phyloP scores from a whole-genome alignment of 2,797 vertebrate species.

The Enteromius argenteus region DNA sequence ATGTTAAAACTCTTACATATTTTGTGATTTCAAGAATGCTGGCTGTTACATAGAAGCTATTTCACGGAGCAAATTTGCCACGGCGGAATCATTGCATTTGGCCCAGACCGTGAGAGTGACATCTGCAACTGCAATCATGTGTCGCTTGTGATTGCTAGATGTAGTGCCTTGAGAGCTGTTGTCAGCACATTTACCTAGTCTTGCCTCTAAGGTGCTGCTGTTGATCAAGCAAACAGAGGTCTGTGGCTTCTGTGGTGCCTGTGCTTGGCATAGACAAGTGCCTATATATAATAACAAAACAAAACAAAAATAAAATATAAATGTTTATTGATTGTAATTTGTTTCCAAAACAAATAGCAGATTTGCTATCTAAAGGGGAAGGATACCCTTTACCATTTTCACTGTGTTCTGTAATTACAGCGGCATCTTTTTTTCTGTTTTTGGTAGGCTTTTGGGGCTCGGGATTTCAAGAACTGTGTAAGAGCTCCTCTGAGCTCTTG shows the following conservation, averaged over 20 bases:
- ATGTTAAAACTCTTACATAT: slow-evolving; percentile 63
- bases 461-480: background rate
- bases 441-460: background rate
- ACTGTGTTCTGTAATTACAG: slow-evolving; percentile 55
- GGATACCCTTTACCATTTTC: slow-evolving; percentile 51
- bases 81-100: slow-evolving; percentile 50
- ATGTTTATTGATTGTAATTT: slow-evolving; percentile 67
- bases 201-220: slow-evolving; percentile 48
- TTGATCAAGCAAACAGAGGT: slow-evolving; percentile 26
- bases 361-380: slow-evolving; percentile 60
- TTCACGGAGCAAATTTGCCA: slow-evolving; percentile 55
- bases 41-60: slow-evolving; percentile 33
- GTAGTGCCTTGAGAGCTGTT: slow-evolving; percentile 18
- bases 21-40: slow-evolving; percentile 55
- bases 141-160: slow-evolving; percentile 23
- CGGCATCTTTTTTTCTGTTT: background rate
- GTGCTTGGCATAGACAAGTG: slow-evolving; percentile 42
- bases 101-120: background rate
- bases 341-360: slow-evolving; percentile 66
- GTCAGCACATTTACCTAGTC: slow-evolving; percentile 28
- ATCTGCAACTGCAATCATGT: slow-evolving; percentile 26
- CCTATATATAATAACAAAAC: slow-evolving; percentile 66
- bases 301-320: background rate
- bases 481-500: slow-evolving; percentile 6
- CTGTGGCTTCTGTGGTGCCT: slow-evolving; percentile 12